A percentile compares a stretch with the other conserved stretches of the same genome.
Evolutionary conservation across 2,113 vertebrate genomes (phyloP).

Genomic region (Gnathonemus echidnorhynchus): DNA sequence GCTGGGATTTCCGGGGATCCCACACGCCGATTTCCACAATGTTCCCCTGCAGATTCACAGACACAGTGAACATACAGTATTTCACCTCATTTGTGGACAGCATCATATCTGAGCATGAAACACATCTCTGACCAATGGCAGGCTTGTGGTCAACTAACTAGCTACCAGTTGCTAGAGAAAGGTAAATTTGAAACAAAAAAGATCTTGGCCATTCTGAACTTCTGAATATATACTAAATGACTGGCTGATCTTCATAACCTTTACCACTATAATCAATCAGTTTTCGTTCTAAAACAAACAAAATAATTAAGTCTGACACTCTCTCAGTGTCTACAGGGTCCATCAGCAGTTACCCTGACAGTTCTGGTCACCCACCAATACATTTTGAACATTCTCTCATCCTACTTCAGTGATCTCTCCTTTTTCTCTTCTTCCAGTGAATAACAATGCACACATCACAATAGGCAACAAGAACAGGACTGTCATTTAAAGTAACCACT

Average conservation of each 20-base stretch:
- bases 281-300: not conserved
- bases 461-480: not conserved
- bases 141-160: not conserved
- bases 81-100: not conserved
- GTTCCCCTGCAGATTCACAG: slow-evolving; percentile 65
- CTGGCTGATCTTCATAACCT: not conserved
- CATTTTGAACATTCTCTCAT: not conserved
- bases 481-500: not conserved
- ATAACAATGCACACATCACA: not conserved
- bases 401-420: not conserved
- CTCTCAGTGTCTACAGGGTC: not conserved
- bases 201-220: not conserved
- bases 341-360: not conserved
- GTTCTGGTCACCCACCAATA: not conserved
- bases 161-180: not conserved
- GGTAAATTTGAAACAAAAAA: not conserved
- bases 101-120: not conserved
- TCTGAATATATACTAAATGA: not conserved
- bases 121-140: not conserved
- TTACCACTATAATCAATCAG: not conserved
- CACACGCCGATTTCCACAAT: slow-evolving; percentile 84
- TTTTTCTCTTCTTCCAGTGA: not conserved
- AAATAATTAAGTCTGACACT: not conserved
- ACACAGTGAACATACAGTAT: not conserved
- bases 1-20: slow-evolving; percentile 72